Conservation (phyloP, 2,888 invertebrate genomes). For the Pseudeuparius sepicola region DNA sequence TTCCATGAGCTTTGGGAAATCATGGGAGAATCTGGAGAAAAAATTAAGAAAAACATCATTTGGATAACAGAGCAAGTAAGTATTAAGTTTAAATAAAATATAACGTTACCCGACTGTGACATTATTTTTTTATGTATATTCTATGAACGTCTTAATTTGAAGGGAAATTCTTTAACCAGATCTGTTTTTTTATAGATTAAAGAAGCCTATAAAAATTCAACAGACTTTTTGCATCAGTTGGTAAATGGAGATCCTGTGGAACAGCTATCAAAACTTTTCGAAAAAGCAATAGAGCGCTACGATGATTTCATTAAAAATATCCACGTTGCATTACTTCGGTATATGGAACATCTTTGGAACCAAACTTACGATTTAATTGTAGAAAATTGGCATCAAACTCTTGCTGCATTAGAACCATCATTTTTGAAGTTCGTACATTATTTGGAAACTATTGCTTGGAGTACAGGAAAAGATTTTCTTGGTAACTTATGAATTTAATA, state of each 20-base stretch:
- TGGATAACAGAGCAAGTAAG: slow-evolving; percentile 60
- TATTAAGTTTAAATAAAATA: too few species aligned
- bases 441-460: slow-evolving; percentile 62
- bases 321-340: slow-evolving; percentile 58
- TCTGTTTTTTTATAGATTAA: too few species aligned
- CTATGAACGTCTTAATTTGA: too few species aligned
- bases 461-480: slow-evolving; percentile 61
- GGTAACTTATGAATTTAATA: slow-evolving; percentile 38
- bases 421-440: slow-evolving; percentile 69
- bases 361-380: slow-evolving; percentile 53
- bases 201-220: slow-evolving; percentile 41
- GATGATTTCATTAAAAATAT: slow-evolving; percentile 69
- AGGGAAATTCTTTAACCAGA: too few species aligned
- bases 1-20: slow-evolving; percentile 75
- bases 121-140: too few species aligned
- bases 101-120: too few species aligned
- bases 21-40: slow-evolving; percentile 76
- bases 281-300: slow-evolving; percentile 62
- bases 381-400: slow-evolving; percentile 61
- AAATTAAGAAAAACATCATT: slow-evolving; percentile 62
- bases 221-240: slow-evolving; percentile 57
- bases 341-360: slow-evolving; percentile 66
- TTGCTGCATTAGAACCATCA: slow-evolving; percentile 67
- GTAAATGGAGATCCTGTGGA: slow-evolving; percentile 66
- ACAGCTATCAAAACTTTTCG: slow-evolving; percentile 58